Evolutionary conservation across 2,113 vertebrate genomes (phyloP), one percentile per base, ranked within the genome.

Genomic region (Calidris pygmaea): DNA sequence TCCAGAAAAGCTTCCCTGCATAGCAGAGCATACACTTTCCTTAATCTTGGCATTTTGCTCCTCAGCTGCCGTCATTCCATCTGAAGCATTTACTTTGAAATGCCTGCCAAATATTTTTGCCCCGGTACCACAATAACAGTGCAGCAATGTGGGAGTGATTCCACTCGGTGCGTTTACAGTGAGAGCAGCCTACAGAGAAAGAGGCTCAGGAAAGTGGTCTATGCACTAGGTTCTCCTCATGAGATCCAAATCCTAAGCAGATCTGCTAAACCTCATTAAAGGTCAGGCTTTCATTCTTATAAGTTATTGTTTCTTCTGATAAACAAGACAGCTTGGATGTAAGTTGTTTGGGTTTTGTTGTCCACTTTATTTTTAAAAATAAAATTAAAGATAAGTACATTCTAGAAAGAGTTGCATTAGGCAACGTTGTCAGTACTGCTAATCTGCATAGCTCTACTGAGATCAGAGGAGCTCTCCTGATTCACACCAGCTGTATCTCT

Each of bases 81-180:
- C 94, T 90, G 94, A 98, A 97, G 93, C 94, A 95, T 96, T 96
- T 93, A 27, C 98, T 98, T 98, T 98, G 98, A 98, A 98, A 98
- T 93, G 48, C 47, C 85, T 98, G 98, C 98, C 98, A 98, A 97
- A 92, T 97, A 98, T 97, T 98, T 98, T 98, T 98, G 96, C 97
- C 97, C 87, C 15, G 7, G 96, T 97, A 97, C 97, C 97, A 96
- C 97, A 98, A 97, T 95, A 98, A 97, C 96, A 98, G 92, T 17
- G 21, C 79, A 94, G 96, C 89, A 93, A 96, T 96, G 94, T 94
- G 96, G 72, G 95, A 97, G 94, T 94, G 97, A 97, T 98, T 97
- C 97, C 93, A 56, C 68, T 87, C 14, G 7, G 85, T 82, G 56
- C 19, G 1, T 95, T 96, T 96, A 88, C 97, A 95, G 48, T 9